Conservation (phyloP, 2,888 invertebrate species). For the Drosophila borborema region DNA sequence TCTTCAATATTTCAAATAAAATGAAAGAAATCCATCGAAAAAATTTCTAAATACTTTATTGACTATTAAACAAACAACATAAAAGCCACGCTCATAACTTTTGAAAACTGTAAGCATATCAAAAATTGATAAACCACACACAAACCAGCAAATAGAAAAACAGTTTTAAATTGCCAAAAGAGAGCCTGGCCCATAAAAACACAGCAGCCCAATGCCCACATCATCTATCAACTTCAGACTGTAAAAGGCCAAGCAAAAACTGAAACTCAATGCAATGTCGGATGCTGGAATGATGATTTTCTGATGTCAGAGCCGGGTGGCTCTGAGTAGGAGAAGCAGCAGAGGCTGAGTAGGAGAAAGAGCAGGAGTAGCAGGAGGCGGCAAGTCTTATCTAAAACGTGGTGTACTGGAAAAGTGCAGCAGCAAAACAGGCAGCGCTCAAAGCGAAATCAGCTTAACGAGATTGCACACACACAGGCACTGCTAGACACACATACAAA, state of each 20-base stretch:
- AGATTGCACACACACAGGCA: conserved; percentile 18
- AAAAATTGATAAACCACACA: conserved; percentile 32
- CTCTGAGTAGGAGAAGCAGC: neutral
- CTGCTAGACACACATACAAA: conserved; percentile 5
- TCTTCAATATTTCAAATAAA: neutral
- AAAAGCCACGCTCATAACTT: conserved; percentile 1
- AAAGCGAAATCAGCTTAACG: conserved; percentile 61
- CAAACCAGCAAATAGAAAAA: conserved; percentile 8
- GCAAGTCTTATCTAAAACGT: conserved; percentile 52
- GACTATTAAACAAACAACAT: conserved; percentile 4
- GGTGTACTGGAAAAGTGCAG: conserved; percentile 44
- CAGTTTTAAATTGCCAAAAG: conserved; percentile 27
- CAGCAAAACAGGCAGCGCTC: conserved; percentile 35
- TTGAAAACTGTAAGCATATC: conserved; percentile 26
- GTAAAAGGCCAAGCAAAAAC: conserved; percentile 27
- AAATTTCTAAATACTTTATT: neutral
- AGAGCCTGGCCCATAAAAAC: neutral
- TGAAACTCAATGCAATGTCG: conserved; percentile 47
- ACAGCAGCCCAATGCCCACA: conserved; percentile 23
- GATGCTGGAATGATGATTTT: conserved; percentile 12
- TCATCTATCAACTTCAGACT: conserved; percentile 64
- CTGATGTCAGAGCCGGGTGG: neutral
- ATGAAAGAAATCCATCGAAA: neutral
- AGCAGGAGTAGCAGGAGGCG: neutral
- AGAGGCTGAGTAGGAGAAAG: neutral